phyloP scores from a whole-genome alignment of 2,888 invertebrate species.

The Caenorhabditis virilis region DNA sequence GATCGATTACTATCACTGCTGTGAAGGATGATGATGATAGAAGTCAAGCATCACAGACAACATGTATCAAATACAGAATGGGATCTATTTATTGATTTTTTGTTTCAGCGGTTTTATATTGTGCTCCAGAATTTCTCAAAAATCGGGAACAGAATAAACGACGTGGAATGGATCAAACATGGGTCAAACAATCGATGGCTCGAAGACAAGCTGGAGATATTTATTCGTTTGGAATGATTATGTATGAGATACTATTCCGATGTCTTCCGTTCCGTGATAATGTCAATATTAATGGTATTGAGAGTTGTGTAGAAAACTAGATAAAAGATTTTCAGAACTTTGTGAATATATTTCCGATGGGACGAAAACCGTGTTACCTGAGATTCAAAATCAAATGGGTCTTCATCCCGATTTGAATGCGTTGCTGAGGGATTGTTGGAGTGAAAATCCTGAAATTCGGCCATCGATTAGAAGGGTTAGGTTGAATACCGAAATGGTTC shows the following conservation, averaged over 20 bases:
- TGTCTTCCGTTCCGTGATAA: conserved; percentile 50
- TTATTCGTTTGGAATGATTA: conserved; percentile 65
- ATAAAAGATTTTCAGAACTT: conserved; percentile 40
- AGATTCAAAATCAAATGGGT: conserved; percentile 60
- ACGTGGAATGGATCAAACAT: conserved; percentile 58
- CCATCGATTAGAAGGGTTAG: conserved; percentile 67
- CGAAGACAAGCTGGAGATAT: conserved; percentile 63
- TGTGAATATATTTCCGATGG: conserved; percentile 57
- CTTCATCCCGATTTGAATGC: conserved; percentile 62
- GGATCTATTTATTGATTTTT: too few relatives aligned
- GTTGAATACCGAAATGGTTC: conserved; percentile 64
- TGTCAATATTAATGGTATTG: conserved; percentile 49
- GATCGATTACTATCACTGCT: conserved; percentile 54
- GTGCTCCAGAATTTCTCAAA: conserved; percentile 58
- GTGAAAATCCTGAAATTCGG: conserved; percentile 62
- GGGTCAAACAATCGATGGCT: conserved; percentile 55
- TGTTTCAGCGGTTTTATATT: conserved; percentile 55
- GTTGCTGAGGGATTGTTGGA: conserved; percentile 39
- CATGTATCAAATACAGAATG: too few relatives aligned
- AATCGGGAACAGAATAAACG: conserved; percentile 56
- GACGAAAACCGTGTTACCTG: conserved; percentile 51
- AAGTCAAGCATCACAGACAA: conserved; percentile 57
- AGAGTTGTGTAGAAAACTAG: background rate
- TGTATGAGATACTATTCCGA: conserved; percentile 63
- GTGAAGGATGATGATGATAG: conserved; percentile 63